Conservation (phyloP, 2,113 vertebrate genomes). For the Anolis sagrei region DNA sequence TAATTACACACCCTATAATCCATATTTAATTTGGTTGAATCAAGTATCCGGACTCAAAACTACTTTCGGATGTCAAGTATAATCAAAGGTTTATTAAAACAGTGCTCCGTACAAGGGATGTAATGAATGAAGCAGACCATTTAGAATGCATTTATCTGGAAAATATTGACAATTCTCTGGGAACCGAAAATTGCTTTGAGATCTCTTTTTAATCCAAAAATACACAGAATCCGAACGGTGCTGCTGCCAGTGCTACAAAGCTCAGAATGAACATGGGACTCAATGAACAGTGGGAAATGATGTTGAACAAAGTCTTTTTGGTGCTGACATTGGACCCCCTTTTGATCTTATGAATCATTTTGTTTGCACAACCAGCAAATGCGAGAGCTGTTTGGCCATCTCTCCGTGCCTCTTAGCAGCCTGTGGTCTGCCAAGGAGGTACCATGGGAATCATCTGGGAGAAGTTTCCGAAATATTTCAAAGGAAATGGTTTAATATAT, state of each 20-base stretch:
- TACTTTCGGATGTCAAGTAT: slow-evolving; percentile 23
- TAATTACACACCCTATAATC: slow-evolving; percentile 29
- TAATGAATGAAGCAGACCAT: slow-evolving; percentile 25
- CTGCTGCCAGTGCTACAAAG: background rate
- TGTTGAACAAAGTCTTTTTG: background rate
- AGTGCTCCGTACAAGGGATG: slow-evolving; percentile 10
- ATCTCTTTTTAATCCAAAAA: slow-evolving; percentile 18
- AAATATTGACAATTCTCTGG: slow-evolving; percentile 31
- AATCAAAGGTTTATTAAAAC: slow-evolving; percentile 40
- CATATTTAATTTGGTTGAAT: slow-evolving; percentile 32
- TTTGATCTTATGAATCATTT: background rate
- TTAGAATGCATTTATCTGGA: slow-evolving; percentile 29
- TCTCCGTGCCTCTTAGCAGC: too few relatives aligned
- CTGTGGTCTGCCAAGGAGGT: too few relatives aligned
- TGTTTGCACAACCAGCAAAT: background rate
- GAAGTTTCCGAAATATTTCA: too few relatives aligned
- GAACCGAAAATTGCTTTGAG: slow-evolving; percentile 12
- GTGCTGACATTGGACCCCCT: background rate
- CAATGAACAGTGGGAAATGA: background rate
- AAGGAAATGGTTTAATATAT: too few relatives aligned
- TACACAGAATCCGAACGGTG: slow-evolving; percentile 4
- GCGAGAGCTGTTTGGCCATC: too few relatives aligned
- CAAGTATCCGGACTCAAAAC: slow-evolving; percentile 17
- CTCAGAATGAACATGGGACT: background rate
- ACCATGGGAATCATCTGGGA: too few relatives aligned